Evolutionary conservation across 1,140 invertebrate genomes (phyloP), one percentile per base, ranked within the genome.

Genomic region (Drosophila tsacasi): DNA sequence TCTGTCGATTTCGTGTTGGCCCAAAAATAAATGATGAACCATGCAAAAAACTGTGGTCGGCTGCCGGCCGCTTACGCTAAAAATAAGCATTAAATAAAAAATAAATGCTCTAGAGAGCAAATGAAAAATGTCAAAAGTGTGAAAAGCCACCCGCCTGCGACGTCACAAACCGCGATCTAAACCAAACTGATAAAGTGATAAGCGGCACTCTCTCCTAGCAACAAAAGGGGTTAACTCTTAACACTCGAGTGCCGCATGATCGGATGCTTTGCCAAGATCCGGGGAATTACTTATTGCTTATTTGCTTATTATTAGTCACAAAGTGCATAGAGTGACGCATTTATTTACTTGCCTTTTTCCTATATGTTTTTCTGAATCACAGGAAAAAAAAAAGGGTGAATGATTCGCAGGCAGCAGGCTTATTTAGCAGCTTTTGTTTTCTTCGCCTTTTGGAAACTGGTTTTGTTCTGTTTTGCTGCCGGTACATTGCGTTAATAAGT

Each of bases 1-100:
- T 13, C 23, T 55, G 63, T 35, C 40, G 77, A 75, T 71, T 77
- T 80, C 55, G 72, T 60, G 71, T 61, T 64, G 64, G 50, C 76
- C 81, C 85, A 84, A 84, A 87, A 87, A 89, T 84, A 89, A 90
- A 87, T 78, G 65, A 89, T 87, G 84, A 87, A 77, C 54, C 73
- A 86, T 71, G 64, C 83, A 23, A 47, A 65, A 67, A 80, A 61
- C 55, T 42, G 35, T 40, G 47, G 50, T n/a, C 25, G 19, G 35
- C 54, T 67, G 39, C 35, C 73, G 77, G 77, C 80, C 78, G 84
- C 77, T 74, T 62, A 59, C 54, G 54, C 77, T 89, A 84, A 75
- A 87, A 87, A 87, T 89, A 87, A 42, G 7, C 35, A 35, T 39
- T 46, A 47, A 62, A 55, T 46, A 47, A 62, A 55, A 42, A 69